A percentile compares a stretch with the other conserved stretches of the same genome.
Conservation (phyloP, 2,113 vertebrate genomes). For the Psammodynastes pulverulentus region DNA sequence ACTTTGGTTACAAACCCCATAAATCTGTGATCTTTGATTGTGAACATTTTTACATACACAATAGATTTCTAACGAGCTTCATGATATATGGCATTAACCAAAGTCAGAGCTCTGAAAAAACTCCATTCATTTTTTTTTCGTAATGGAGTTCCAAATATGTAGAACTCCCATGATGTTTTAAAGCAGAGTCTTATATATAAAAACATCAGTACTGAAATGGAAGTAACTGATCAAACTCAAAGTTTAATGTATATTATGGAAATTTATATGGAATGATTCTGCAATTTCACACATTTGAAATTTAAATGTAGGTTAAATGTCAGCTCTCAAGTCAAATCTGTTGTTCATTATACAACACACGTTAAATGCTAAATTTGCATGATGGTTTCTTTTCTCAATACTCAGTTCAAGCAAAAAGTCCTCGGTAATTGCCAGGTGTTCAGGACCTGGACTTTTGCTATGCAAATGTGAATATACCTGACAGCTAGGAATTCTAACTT, state of each 20-base stretch:
- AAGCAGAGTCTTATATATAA: not conserved
- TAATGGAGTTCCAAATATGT: not conserved
- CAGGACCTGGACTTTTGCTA: conserved; percentile 19
- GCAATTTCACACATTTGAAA: not conserved
- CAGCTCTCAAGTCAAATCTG: not conserved
- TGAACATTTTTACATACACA: not conserved
- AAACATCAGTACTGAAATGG: not conserved
- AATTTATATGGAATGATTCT: not conserved
- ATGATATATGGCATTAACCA: not conserved
- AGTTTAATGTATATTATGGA: not conserved
- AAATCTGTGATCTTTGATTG: not conserved
- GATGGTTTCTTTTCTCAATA: not conserved
- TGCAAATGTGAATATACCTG: conserved; percentile 51
- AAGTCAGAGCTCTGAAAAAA: not conserved
- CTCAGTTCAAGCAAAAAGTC: conserved; percentile 24
- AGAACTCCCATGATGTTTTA: not conserved
- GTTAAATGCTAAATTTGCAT: conserved; percentile 5
- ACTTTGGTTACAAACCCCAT: not conserved
- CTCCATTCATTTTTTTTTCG: not conserved
- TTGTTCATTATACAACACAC: not conserved
- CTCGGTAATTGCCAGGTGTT: conserved; percentile 44
- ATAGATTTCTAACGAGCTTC: not conserved
- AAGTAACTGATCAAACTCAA: not conserved
- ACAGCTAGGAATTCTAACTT: conserved; percentile 52
- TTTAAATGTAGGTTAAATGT: not conserved